These are phyloP conservation scores for Lepidocyrtinus sp. DNA, from an alignment of 2,888 invertebrate genomes.

Conservation along the genomic window DNA sequence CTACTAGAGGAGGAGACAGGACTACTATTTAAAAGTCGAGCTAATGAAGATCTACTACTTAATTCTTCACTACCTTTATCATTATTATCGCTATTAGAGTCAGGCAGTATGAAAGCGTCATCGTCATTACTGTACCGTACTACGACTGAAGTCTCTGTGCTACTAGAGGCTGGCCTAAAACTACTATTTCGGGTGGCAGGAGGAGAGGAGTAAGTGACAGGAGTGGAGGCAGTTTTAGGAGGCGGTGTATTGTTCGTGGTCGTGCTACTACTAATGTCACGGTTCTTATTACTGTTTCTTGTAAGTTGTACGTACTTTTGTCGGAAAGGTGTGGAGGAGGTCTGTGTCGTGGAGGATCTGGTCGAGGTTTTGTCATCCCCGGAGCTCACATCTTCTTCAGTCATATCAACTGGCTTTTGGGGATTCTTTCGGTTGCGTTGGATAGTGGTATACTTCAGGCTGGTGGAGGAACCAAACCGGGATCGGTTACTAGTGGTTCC, in stretches of 20 bases:
- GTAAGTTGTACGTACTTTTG: slow-evolving; percentile 71
- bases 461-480: slow-evolving; percentile 27
- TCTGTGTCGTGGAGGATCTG: slow-evolving; percentile 59
- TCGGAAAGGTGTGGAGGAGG: slow-evolving; percentile 60
- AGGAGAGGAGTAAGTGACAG: slow-evolving; percentile 26
- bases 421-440: slow-evolving; percentile 59
- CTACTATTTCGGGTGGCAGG: slow-evolving; percentile 16
- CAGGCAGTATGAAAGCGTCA: slow-evolving; percentile 66
- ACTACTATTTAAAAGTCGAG: slow-evolving; percentile 51
- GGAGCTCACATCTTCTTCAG: slow-evolving; percentile 57
- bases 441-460: slow-evolving; percentile 66
- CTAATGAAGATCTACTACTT: slow-evolving; percentile 35
- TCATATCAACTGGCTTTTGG: slow-evolving; percentile 54
- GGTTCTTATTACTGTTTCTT: slow-evolving; percentile 65
- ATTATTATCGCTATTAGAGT: slow-evolving; percentile 41
- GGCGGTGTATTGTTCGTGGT: slow-evolving; percentile 36
- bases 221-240: slow-evolving; percentile 40
- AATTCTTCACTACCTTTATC: slow-evolving; percentile 15
- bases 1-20: slow-evolving; percentile 28
- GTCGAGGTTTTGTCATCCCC: slow-evolving; percentile 47
- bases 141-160: slow-evolving; percentile 69
- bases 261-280: slow-evolving; percentile 48
- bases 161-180: slow-evolving; percentile 55
- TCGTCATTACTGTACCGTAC: slow-evolving; percentile 68
- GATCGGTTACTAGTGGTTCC: slow-evolving; percentile 16